Conservation (phyloP, 2,113 vertebrate species). For the Orthonyx spaldingii region DNA sequence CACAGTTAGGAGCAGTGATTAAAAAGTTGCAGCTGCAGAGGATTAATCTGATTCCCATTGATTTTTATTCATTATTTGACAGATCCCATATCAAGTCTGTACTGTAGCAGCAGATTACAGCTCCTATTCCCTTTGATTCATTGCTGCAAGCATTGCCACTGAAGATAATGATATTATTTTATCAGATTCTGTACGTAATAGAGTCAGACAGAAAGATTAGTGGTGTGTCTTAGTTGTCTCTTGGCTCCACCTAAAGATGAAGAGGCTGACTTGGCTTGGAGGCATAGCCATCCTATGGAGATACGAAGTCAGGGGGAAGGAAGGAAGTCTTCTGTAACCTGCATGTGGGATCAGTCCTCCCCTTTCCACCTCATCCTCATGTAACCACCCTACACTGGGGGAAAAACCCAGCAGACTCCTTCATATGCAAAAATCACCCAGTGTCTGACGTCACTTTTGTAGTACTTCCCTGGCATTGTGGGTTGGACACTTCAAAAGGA, state of each 20-base stretch:
- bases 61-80: not conserved
- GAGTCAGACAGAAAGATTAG: not conserved
- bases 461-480: not conserved
- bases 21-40: not conserved
- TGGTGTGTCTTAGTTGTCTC: not conserved
- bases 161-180: not conserved
- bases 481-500: not conserved
- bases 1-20: not conserved
- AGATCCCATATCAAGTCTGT: not conserved
- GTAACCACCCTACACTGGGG: too few species aligned
- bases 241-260: not conserved
- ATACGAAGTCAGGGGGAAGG: not conserved
- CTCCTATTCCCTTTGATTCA: not conserved
- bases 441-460: not conserved
- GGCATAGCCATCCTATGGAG: not conserved
- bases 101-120: not conserved
- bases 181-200: not conserved
- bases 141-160: not conserved
- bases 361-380: not conserved
- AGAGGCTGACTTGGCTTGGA: not conserved
- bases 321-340: not conserved
- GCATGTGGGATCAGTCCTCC: not conserved
- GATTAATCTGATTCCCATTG: not conserved
- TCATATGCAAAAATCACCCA: not conserved
- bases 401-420: not conserved